phyloP scores from a whole-genome alignment of 2,113 vertebrate genomes.

The Pan troglodytes region NHGRI_mPanTro3-v2.1_pri NC_072410.2:14657501-14658000 shows the following conservation, averaged over 20 bases:
- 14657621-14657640: neutral
- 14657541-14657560: neutral
- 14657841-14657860: neutral
- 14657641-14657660: neutral
- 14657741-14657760: too few species aligned
- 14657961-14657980: neutral
- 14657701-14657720: neutral
- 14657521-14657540: neutral
- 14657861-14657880: neutral
- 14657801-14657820: neutral
- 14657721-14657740: neutral
- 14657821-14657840: neutral
- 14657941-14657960: neutral
- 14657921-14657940: neutral
- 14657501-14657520: neutral
- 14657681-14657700: neutral
- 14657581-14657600: neutral
- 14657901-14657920: neutral
- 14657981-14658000: neutral
- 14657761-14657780: neutral
- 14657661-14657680: neutral
- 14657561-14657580: neutral
- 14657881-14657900: neutral
- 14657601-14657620: neutral
- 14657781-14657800: neutral